Conservation (phyloP, 2,888 invertebrate genomes). For the Periphyllus acericola region DNA sequence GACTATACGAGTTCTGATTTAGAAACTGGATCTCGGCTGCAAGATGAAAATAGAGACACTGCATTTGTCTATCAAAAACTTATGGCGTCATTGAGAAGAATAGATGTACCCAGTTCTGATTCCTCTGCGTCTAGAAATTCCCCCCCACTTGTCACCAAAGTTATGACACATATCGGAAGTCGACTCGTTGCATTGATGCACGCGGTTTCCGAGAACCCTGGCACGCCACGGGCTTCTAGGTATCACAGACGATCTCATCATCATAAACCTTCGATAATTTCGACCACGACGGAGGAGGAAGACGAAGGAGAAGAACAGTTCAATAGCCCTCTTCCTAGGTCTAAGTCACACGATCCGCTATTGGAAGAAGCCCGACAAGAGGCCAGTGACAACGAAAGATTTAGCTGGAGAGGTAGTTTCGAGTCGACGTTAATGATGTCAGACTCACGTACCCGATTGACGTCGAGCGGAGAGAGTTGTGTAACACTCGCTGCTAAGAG, state of each 20-base stretch:
- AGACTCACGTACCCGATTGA: slow-evolving; percentile 79
- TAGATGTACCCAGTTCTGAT: slow-evolving; percentile 69
- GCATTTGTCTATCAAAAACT: slow-evolving; percentile 88
- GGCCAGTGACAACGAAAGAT: slow-evolving; percentile 87
- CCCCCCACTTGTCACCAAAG: slow-evolving; percentile 87
- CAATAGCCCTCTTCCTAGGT: slow-evolving; percentile 75
- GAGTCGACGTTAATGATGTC: slow-evolving; percentile 90
- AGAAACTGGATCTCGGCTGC: slow-evolving; percentile 73
- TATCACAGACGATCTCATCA: slow-evolving; percentile 39
- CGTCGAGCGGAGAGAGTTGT: slow-evolving; percentile 72
- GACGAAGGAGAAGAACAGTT: slow-evolving; percentile 77
- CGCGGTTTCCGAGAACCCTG: slow-evolving; percentile 78
- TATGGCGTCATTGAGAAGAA: slow-evolving; percentile 84
- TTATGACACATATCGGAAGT: slow-evolving; percentile 91
- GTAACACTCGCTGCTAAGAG: slow-evolving; percentile 79
- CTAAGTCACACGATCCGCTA: slow-evolving; percentile 83
- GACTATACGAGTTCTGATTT: slow-evolving; percentile 91
- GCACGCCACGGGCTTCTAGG: slow-evolving; percentile 54
- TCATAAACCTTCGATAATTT: slow-evolving; percentile 71
- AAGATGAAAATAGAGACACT: slow-evolving; percentile 73
- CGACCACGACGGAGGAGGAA: slow-evolving; percentile 74
- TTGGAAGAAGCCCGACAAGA: slow-evolving; percentile 75
- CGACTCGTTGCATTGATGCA: slow-evolving; percentile 90
- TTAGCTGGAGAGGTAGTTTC: slow-evolving; percentile 92
- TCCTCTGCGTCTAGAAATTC: slow-evolving; percentile 74